Evolutionary conservation across 2,888 invertebrate species (phyloP), one percentile per base, ranked within the genome.

Genomic region (Sarcophaga rosellei): DNA sequence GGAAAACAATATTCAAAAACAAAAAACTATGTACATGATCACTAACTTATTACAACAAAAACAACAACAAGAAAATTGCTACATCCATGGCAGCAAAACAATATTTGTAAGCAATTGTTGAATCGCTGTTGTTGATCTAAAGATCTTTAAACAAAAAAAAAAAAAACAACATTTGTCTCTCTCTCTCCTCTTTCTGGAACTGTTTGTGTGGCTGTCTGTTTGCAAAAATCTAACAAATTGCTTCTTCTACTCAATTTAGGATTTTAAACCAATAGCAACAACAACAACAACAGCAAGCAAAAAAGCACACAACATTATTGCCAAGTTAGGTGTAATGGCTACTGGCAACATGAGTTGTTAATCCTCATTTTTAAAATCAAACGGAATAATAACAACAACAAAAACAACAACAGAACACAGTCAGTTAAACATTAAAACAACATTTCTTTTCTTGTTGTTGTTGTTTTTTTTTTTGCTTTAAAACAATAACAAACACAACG

Each of bases 341-440:
- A 62, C 68, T 72, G 66, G 25, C 66, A 68, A 59, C 69, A n/a
- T 45, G 57, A 25, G 66, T 68, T 79, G 66, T 68, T 79, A 77
- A 86, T 86, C 81, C 81, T 83, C 80, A 83, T 83, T 80, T 83
- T 53, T 15, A 12, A 53, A 53, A 53, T 17, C 17, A 53, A 53
- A 53, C 17, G 53, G 53, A 53, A 53, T 35, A 21, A 23, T 21
- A 68, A 66, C 4, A 57, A 74, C 11, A 78, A 81, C 81, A 85
- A 76, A 10, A 68, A 66, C 4, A 57, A 81, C 12, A 74, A 81
- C 81, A 85, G 73, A 35, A 35, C 8, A 10, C 2, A 35, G 35
- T 35, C 2, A 35, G 35, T 35, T 35, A 53, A 53, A 53, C 53
- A 53, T 53, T 53, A 53, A 53, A 15, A 17, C 12, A 53, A 53